Evolutionary conservation across 2,888 invertebrate species (phyloP).

Genomic region (Cerastoderma edule): DNA sequence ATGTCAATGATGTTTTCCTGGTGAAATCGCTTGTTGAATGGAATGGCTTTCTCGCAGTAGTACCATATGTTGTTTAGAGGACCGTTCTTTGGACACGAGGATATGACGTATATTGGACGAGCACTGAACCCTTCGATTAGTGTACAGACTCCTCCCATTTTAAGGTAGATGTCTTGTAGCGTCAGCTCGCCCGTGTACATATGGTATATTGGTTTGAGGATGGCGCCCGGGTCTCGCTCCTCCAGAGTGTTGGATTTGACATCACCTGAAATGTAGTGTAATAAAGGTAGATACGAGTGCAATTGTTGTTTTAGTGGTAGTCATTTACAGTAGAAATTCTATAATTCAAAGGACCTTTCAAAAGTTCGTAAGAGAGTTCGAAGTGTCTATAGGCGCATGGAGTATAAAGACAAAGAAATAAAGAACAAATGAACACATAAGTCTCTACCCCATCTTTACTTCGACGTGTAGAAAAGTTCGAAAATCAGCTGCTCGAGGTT

Average conservation of each 20-base stretch:
- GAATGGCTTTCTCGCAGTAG: slow-evolving; percentile 54
- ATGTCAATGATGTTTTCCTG: slow-evolving; percentile 58
- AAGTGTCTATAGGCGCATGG: too few species aligned
- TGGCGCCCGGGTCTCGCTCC: not conserved
- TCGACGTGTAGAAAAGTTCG: too few species aligned
- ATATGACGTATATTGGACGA: slow-evolving; percentile 65
- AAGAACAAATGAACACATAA: too few species aligned
- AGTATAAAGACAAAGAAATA: too few species aligned
- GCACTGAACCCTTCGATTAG: slow-evolving; percentile 50
- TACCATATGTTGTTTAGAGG: slow-evolving; percentile 29
- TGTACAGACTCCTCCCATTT: slow-evolving; percentile 51
- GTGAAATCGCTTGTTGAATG: slow-evolving; percentile 16
- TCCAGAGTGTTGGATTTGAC: not conserved
- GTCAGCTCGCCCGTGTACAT: not conserved
- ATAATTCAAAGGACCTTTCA: too few species aligned
- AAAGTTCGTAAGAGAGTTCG: too few species aligned
- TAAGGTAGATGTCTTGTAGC: slow-evolving; percentile 40
- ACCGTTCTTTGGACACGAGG: slow-evolving; percentile 56
- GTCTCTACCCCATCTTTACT: too few species aligned
- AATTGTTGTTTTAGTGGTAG: too few species aligned
- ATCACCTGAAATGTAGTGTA: not conserved
- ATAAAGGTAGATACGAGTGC: too few species aligned
- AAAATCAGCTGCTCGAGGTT: too few species aligned
- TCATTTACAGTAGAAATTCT: too few species aligned
- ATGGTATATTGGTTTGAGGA: not conserved